Percentiles rank a stretch among this genome's conserved stretches.
Evolutionary conservation across 2,113 vertebrate species (phyloP).

Genomic region (Spea bombifrons): DNA sequence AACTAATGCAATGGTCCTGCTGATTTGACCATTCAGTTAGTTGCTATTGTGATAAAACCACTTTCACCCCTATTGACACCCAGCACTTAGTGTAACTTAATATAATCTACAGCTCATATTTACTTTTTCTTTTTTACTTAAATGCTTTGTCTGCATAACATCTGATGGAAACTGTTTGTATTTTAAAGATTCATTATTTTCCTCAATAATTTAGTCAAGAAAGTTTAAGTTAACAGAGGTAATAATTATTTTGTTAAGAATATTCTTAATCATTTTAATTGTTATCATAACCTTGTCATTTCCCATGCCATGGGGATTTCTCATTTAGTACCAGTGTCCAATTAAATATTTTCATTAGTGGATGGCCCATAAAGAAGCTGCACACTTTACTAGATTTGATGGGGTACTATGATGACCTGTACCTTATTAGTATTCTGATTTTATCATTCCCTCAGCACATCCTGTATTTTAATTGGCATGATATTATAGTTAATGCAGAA

Average conservation of each 20-base stretch:
- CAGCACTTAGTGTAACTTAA: too few species aligned
- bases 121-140: too few species aligned
- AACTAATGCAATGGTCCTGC: too few species aligned
- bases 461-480: slow-evolving; percentile 28
- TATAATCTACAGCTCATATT: too few species aligned
- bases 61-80: too few species aligned
- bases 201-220: too few species aligned
- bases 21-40: too few species aligned
- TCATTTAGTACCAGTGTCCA: slow-evolving; percentile 34
- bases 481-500: slow-evolving; percentile 28
- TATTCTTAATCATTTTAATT: slow-evolving; percentile 22
- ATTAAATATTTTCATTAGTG: slow-evolving; percentile 41
- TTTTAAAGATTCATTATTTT: too few species aligned
- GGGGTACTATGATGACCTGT: slow-evolving; percentile 38
- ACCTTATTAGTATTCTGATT: slow-evolving; percentile 32
- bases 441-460: slow-evolving; percentile 33
- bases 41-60: too few species aligned
- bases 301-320: slow-evolving; percentile 16
- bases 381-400: slow-evolving; percentile 34
- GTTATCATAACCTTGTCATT: slow-evolving; percentile 27
- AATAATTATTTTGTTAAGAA: not conserved
- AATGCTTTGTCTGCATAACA: too few species aligned
- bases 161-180: too few species aligned
- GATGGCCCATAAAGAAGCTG: slow-evolving; percentile 31
- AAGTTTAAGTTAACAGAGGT: not conserved